Base-by-base conservation (phyloP, 2,888 invertebrate genomes). In the Ichneumoninae sp. region DNA sequence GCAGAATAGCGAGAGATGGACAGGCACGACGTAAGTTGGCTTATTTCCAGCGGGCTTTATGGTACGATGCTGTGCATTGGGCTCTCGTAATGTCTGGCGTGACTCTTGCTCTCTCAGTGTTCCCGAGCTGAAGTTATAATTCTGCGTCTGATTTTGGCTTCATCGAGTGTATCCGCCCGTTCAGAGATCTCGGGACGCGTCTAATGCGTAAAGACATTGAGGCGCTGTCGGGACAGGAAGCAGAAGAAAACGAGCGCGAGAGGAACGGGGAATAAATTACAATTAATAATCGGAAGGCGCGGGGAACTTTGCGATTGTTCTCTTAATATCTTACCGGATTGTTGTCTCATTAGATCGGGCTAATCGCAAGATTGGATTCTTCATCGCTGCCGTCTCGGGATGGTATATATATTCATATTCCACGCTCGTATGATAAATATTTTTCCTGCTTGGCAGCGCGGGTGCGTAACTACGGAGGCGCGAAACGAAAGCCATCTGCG, bases 401-500 rank as follows among this genome's bases (percentile, higher is more conserved):
- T 22, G 22, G 16, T 13, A 62, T 62, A 33, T 26, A 26, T 8
- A 33, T 47, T 65, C 22, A 22, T 66, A 36, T n/a, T 47, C 62
- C 1, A n/a, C 10, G 66, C n/a, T 13, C 40, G 33, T 54, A 52
- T 72, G 66, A 84, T 75, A 71, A 71, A 84, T 72, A 77, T 78
- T 80, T 85, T 82, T 80, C 62, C 75, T 44, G 52, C 40, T 50
- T 47, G 54, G 80, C n/a, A 79, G 71, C 66, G 66, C 33, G 66
- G 30, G 76, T 82, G 83, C 85, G 82, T 85, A 85, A 85, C 85
- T 82, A 85, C 85, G 82, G 85, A 87, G 87, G 87, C 86, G 86
- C 86, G 85, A 87, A 87, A 86, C 87, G 80, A 86, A 86, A 80
- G 81, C 87, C 87, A 87, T 87, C 85, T 86, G 86, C 77, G 85